phyloP scores from a whole-genome alignment of 2,113 vertebrate species.

The Festucalex cinctus region DNA sequence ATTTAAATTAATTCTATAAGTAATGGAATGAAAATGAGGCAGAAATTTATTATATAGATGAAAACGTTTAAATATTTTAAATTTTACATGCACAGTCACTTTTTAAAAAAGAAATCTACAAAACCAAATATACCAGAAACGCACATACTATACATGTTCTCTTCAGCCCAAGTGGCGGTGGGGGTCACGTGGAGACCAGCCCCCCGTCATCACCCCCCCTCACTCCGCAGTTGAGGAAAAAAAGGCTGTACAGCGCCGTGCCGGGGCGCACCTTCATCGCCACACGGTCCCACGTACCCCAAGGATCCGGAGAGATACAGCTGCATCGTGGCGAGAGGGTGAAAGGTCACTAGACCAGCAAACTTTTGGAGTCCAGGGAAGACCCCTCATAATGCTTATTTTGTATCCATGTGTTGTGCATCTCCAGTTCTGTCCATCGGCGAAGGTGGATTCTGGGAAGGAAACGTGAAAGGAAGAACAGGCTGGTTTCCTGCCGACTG shows the following conservation, averaged over 20 bases:
- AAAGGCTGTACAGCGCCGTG: conserved; percentile 91
- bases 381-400: too few species aligned
- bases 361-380: background rate
- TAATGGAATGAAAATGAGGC: too few species aligned
- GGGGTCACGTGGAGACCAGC: conserved; percentile 71
- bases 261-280: conserved; percentile 92
- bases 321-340: conserved; percentile 92
- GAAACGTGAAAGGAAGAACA: conserved; percentile 88
- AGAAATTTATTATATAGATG: too few species aligned
- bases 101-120: too few species aligned
- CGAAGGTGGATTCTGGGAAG: conserved; percentile 97
- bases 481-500: conserved; percentile 99
- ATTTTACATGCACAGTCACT: too few species aligned
- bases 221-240: conserved; percentile 82
- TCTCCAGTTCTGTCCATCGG: conserved; percentile 89
- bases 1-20: too few species aligned
- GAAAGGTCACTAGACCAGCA: conserved; percentile 78
- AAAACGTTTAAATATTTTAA: too few species aligned
- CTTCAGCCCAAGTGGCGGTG: conserved; percentile 75
- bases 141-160: background rate
- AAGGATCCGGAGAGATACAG: conserved; percentile 89
- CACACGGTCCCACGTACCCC: conserved; percentile 84
- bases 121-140: too few species aligned
- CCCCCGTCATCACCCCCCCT: conserved; percentile 74
- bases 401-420: conserved; percentile 17